Base-by-base conservation (phyloP, 1,140 invertebrate genomes). In the Cecropterus lyciades region DNA sequence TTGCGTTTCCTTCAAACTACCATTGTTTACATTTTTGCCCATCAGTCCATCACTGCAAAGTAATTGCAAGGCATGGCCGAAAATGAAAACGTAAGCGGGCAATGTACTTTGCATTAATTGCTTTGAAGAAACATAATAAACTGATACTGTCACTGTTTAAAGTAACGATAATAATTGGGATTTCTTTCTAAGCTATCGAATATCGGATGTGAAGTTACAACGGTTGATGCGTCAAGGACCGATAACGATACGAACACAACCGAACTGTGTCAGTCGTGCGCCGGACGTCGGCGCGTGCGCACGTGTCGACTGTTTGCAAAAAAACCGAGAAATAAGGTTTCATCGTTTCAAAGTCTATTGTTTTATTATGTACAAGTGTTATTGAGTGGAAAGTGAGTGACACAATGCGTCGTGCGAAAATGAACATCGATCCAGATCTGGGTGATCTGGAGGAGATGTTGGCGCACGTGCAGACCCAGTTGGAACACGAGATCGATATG, bases 381-480 rank as follows among this genome's bases (percentile, higher is more conserved):
- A n/a, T n/a, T n/a, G n/a, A 65, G 42, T 67, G 69, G 67, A 69
- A 73, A 67, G 52, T 73, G 63, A 73, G 59, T n/a, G n/a, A n/a
- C n/a, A 87, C 71, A 73, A 92, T 92, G 89, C 78, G 86, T 52
- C 85, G 87, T 3, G 67, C 73, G 13, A 89, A 87, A 67, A 72
- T 87, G 67, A 90, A 84, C 20, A 70, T 89, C 5, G 85, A 90
- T 53, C 88, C 92, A 0, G 89, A 93, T 73, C 55, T 93, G 56
- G 87, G 87, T 0, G 92, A 93, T 48, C 49, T 93, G 20, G 92
- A 93, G 48, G 87, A 92, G 52, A 92, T 93, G 91, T 68, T 93
- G 8, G 91, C 91, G 0, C 80, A 88, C 53, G 91, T 93, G 0
- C 92, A 93, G 42, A 84, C 75, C 4, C 88, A 93, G 59, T 70